Conservation (phyloP, 2,888 invertebrate species). For the Lacanobia wlatinum region DNA sequence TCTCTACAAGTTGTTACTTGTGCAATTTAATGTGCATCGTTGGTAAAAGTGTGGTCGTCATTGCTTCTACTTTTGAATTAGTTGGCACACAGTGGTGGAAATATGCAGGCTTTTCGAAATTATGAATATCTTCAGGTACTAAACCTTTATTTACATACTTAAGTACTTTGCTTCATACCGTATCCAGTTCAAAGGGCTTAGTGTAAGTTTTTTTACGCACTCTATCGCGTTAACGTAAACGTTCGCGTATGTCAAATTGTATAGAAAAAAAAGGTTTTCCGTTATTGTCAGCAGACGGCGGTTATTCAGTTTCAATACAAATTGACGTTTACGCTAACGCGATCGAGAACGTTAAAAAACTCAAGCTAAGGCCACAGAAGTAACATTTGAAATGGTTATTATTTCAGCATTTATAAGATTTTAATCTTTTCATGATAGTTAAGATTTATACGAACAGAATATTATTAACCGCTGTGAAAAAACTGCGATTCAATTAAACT, state of each 20-base stretch:
- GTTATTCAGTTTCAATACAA: no score
- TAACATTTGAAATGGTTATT: no score
- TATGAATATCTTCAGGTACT: slow-evolving; percentile 4
- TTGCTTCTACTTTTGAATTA: not conserved
- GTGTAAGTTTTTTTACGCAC: no score
- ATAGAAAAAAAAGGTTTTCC: no score
- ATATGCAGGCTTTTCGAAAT: not conserved
- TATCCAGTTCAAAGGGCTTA: not conserved
- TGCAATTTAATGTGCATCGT: not conserved
- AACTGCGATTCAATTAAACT: not conserved
- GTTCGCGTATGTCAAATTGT: no score
- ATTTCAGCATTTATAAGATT: not conserved
- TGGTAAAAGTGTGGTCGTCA: not conserved
- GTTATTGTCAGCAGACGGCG: no score
- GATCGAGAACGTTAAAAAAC: no score
- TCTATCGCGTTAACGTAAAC: no score
- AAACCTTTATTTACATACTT: not conserved
- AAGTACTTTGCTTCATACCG: not conserved
- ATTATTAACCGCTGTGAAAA: not conserved
- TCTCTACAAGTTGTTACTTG: not conserved
- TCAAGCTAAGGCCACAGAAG: no score
- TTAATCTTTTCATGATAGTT: not conserved
- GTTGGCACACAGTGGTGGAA: not conserved
- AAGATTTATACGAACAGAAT: not conserved
- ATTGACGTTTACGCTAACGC: no score